Evolutionary conservation across 2,888 invertebrate species (phyloP).

Genomic region (Acronicta psi): DNA sequence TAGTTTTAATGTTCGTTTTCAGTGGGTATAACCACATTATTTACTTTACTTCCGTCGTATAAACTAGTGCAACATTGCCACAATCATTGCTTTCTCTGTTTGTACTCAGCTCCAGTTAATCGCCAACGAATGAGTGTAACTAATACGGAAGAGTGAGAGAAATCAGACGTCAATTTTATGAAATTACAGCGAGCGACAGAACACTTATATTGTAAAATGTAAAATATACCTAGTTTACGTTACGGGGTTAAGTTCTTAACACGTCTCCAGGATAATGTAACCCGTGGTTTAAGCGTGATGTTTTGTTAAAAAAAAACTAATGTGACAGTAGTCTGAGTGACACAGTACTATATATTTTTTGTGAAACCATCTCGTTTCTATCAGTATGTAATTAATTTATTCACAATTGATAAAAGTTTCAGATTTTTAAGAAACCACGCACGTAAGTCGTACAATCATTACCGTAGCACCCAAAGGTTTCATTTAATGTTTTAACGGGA

Average conservation of each 20-base stretch:
- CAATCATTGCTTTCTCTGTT: slow-evolving; percentile 47
- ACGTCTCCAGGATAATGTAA: no score
- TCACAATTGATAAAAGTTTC: no score
- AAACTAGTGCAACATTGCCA: slow-evolving; percentile 41
- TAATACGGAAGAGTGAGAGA: slow-evolving; percentile 56
- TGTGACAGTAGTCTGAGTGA: background rate
- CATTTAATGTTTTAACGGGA: background rate
- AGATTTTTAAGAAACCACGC: no score
- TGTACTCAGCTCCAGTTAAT: slow-evolving; percentile 41
- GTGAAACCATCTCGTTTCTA: no score
- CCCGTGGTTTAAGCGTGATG: no score
- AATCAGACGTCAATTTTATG: slow-evolving; percentile 53
- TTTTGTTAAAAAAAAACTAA: no score
- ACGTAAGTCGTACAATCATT: no score
- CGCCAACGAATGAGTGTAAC: slow-evolving; percentile 46
- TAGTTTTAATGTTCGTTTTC: background rate
- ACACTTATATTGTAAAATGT: slow-evolving; percentile 48
- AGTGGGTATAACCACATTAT: background rate
- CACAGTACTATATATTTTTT: background rate
- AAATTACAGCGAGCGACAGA: slow-evolving; percentile 54
- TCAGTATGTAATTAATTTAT: no score
- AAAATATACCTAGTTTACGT: slow-evolving; percentile 37
- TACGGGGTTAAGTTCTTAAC: background rate
- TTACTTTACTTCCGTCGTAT: slow-evolving; percentile 22
- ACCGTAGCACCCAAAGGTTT: background rate